Conservation (phyloP, 2,797 vertebrate species). For the Helostoma temminkii region DNA sequence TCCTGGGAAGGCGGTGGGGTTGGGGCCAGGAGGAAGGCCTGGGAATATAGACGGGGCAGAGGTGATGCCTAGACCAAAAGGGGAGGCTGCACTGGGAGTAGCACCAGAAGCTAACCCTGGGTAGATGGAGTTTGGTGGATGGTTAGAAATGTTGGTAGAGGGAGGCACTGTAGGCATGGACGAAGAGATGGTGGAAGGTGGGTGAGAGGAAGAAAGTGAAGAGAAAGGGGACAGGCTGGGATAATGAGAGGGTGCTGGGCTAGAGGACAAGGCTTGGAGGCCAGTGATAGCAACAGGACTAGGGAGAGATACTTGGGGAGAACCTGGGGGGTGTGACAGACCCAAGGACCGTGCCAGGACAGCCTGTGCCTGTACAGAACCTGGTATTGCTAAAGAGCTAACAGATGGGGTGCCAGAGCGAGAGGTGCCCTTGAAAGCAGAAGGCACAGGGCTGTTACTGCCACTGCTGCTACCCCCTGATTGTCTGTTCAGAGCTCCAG, state of each 20-base stretch:
- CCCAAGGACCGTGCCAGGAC: conserved; percentile 85
- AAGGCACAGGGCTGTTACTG: conserved; percentile 91
- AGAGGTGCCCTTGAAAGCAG: conserved; percentile 93
- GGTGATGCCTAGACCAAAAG: conserved; percentile 91
- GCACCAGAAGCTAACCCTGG: conserved; percentile 80
- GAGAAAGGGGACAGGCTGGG: conserved; percentile 89
- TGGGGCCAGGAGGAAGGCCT: conserved; percentile 85
- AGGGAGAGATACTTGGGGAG: conserved; percentile 87
- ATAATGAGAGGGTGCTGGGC: conserved; percentile 87
- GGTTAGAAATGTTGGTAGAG: conserved; percentile 75
- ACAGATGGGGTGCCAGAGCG: conserved; percentile 87
- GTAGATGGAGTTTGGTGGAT: conserved; percentile 78
- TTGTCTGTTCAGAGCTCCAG: conserved; percentile 74
- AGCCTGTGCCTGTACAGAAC: conserved; percentile 70
- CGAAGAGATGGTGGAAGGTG: conserved; percentile 79
- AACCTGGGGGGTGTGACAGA: conserved; percentile 83
- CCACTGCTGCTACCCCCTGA: conserved; percentile 75
- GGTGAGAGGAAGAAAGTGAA: conserved; percentile 86
- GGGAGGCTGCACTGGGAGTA: conserved; percentile 78
- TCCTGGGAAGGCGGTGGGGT: conserved; percentile 88
- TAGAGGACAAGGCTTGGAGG: conserved; percentile 86
- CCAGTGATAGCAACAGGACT: conserved; percentile 85
- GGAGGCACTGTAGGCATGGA: conserved; percentile 69
- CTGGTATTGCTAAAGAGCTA: conserved; percentile 85
- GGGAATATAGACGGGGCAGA: conserved; percentile 90